A percentile compares a stretch with the other conserved stretches of the same genome.
These are phyloP conservation scores for Falco rusticolus DNA, from an alignment of 2,797 vertebrate species.

Conservation along the genomic window DNA sequence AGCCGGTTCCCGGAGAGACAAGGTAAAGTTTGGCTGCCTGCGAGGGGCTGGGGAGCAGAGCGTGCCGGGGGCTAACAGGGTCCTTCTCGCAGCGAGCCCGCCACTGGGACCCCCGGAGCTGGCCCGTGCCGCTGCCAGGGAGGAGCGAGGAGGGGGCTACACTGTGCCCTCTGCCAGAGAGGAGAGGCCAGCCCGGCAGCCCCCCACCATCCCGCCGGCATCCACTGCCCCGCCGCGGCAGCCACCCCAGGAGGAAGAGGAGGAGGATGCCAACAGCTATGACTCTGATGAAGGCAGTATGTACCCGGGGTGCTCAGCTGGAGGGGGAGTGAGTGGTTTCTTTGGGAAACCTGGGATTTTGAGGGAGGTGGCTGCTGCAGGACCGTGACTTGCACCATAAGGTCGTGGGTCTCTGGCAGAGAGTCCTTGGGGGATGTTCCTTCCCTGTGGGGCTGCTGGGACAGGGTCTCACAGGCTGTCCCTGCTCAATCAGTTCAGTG, in stretches of 20 bases:
- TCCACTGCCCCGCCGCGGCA: background rate
- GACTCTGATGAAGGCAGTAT: constrained; percentile 93
- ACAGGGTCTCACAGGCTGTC: background rate
- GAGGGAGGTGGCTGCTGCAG: background rate
- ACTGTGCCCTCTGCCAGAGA: constrained; percentile 71
- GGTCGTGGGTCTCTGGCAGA: accelerated
- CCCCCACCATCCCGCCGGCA: constrained; percentile 46
- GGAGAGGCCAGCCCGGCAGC: constrained; percentile 77
- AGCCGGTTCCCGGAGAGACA: constrained; percentile 68
- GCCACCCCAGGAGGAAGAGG: constrained; percentile 72
- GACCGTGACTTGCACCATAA: accelerated
- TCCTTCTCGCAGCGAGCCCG: background rate
- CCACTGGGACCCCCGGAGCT: background rate
- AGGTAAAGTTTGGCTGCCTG: constrained; percentile 29
- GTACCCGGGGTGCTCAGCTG: accelerated
- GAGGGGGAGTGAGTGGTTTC: background rate
- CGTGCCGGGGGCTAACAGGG: background rate
- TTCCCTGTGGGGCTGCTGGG: accelerated
- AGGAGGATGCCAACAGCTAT: constrained; percentile 90
- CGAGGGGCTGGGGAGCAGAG: background rate
- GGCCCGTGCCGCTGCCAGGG: background rate
- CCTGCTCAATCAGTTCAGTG: background rate
- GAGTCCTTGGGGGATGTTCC: accelerated
- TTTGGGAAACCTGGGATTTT: background rate
- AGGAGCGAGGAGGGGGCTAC: constrained; percentile 74